A percentile compares a stretch with the other conserved stretches of the same genome.
phyloP scores from a whole-genome alignment of 1,140 invertebrate species.

The Gryon sp. region DNA sequence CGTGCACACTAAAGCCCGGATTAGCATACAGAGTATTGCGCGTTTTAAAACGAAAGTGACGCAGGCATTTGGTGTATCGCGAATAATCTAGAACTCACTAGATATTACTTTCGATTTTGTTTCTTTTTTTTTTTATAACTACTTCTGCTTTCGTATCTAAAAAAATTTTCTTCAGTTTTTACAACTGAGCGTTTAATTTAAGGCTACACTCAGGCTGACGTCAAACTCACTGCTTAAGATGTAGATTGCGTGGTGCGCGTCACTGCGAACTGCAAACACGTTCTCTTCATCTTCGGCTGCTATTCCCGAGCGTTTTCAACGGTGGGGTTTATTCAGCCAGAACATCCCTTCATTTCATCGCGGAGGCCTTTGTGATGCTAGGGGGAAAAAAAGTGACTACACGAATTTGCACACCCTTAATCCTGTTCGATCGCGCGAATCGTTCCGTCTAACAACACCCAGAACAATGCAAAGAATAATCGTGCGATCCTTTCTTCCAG shows the following conservation, averaged over 20 bases:
- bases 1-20: slow-evolving; percentile 13
- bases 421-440: slow-evolving; percentile 39
- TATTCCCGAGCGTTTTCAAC: slow-evolving; percentile 14
- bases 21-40: slow-evolving; percentile 42
- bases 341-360: slow-evolving; percentile 31
- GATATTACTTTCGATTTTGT: slow-evolving; percentile 32
- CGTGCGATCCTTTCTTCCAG: slow-evolving; percentile 9
- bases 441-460: not conserved
- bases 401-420: slow-evolving; percentile 33
- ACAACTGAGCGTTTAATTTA: slow-evolving; percentile 64
- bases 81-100: too few species aligned
- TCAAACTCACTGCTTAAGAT: slow-evolving; percentile 61
- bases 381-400: slow-evolving; percentile 19
- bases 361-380: slow-evolving; percentile 17
- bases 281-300: slow-evolving; percentile 33
- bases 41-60: not conserved
- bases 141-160: too few species aligned
- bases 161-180: slow-evolving; percentile 60
- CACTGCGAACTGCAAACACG: slow-evolving; percentile 47
- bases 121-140: too few species aligned
- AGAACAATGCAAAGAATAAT: slow-evolving; percentile 24
- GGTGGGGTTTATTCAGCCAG: slow-evolving; percentile 5
- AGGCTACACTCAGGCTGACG: slow-evolving; percentile 1
- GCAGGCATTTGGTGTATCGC: not conserved
- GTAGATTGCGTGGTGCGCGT: slow-evolving; percentile 61